These are phyloP conservation scores for Drosophila robusta DNA, from an alignment of 2,888 invertebrate genomes.

Conservation along the genomic window DNA sequence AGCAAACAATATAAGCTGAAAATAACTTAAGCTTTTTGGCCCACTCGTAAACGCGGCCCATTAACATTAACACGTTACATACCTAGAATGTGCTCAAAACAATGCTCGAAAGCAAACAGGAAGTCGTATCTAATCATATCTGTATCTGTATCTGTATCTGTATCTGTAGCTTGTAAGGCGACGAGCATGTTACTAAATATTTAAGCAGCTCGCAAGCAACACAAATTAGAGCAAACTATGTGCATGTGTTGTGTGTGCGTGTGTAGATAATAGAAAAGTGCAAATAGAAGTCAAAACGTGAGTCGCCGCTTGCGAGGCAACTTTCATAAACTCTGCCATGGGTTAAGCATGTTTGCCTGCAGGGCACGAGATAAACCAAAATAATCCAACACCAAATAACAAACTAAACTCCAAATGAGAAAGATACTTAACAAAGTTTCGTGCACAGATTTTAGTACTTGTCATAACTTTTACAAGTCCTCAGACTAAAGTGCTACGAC, in stretches of 20 bases:
- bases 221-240: conserved; percentile 71
- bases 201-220: conserved; percentile 68
- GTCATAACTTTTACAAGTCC: conserved; percentile 10
- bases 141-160: conserved; percentile 29
- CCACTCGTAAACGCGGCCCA: conserved; percentile 55
- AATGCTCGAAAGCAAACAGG: conserved; percentile 65
- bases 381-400: conserved; percentile 28
- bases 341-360: conserved; percentile 29
- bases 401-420: conserved; percentile 5
- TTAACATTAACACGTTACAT: conserved; percentile 64
- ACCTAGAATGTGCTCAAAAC: conserved; percentile 28
- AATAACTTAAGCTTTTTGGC: conserved; percentile 51
- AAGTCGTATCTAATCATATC: conserved; percentile 76
- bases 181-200: conserved; percentile 71
- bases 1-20: conserved; percentile 22
- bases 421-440: conserved; percentile 27
- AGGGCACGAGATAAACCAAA: conserved; percentile 37
- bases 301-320: conserved; percentile 27
- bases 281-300: conserved; percentile 70
- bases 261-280: conserved; percentile 70
- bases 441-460: conserved; percentile 13
- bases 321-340: conserved; percentile 52
- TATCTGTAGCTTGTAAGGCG: conserved; percentile 49
- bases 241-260: conserved; percentile 20
- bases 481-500: neutral